Evolutionary conservation across 2,797 vertebrate species (phyloP).

Genomic region (Nasua narica): DNA sequence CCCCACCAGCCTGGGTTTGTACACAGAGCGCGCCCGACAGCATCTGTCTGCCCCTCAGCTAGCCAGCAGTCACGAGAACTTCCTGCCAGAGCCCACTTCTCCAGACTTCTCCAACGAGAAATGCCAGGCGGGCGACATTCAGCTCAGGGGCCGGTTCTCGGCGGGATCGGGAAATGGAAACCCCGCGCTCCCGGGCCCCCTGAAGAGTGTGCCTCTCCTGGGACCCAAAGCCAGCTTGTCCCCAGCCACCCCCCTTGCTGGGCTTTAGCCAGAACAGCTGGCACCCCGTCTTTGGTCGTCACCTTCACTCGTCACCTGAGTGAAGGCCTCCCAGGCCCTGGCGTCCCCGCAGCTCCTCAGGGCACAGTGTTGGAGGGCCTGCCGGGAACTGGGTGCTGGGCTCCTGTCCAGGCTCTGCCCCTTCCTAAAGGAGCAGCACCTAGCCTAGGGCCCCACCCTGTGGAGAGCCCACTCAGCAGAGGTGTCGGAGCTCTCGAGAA

Average conservation of each 20-base stretch:
- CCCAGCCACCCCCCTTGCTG: not conserved
- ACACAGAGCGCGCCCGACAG: not conserved
- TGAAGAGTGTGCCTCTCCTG: not conserved
- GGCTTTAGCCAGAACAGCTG: not conserved
- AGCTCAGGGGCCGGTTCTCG: not conserved
- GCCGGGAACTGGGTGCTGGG: rapidly evolving
- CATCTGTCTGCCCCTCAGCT: constrained; percentile 53
- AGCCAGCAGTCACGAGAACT: constrained; percentile 8
- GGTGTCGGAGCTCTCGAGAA: not conserved
- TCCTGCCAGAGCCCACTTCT: constrained; percentile 24
- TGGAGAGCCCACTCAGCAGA: not conserved
- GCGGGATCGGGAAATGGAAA: not conserved
- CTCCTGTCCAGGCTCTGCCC: not conserved
- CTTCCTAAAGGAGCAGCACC: not conserved
- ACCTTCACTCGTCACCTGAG: not conserved
- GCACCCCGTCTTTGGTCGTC: not conserved
- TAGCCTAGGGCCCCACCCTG: not conserved
- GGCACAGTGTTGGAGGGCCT: not conserved
- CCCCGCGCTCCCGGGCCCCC: not conserved
- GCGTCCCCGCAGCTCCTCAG: not conserved
- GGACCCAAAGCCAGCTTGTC: not conserved
- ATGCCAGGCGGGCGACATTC: not conserved
- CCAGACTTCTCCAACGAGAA: constrained; percentile 49
- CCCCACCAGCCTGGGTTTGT: not conserved
- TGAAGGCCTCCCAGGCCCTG: not conserved